Evolutionary conservation across 2,888 invertebrate species (phyloP), one percentile per base, ranked within the genome.

Genomic region (Liopterus haemorrhoidalis): DNA sequence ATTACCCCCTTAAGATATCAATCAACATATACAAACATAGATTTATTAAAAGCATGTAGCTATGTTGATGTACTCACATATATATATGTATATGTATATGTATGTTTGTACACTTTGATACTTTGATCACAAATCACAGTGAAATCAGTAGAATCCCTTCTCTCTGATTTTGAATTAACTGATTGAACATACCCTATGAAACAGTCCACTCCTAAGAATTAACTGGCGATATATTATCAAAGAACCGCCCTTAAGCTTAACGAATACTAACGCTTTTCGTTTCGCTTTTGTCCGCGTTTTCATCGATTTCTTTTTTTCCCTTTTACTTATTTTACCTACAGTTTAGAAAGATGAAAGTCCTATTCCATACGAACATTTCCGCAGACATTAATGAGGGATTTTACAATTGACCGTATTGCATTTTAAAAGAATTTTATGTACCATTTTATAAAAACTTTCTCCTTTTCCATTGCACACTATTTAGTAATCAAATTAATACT

Each of bases 121-220:
- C 6, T n/a, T 8, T 6, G 9, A 6, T 5, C 8, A 22, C 22
- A 22, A 22, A 22, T 22, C 8, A 22, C 22, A 6, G 22, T n/a
- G n/a, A n/a, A n/a, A n/a, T n/a, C n/a, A n/a, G 44, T 44, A 44
- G 38, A 44, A 38, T 44, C 38, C 37, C 37, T 38, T 21, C 38
- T 30, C 28, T 24, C 22, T 44, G 16, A 22, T 37, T 38, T 44
- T 31, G 44, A 44, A 44, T 44, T 44, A 44, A 44, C 44, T 44
- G 44, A 44, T 44, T 44, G 44, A 44, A 44, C 44, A 31, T 44
- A 38, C 38, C 44, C 36, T 24, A 44, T 44, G 38, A 44, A 44
- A 44, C 37, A 30, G 31, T 36, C 37, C 37, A 44, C 44, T 44
- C 38, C 37, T 43, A 36, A 21, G 36, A 36, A 44, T 44, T 37